Conservation (phyloP, 2,113 vertebrate species). For the Microcebus griseorufus region DNA sequence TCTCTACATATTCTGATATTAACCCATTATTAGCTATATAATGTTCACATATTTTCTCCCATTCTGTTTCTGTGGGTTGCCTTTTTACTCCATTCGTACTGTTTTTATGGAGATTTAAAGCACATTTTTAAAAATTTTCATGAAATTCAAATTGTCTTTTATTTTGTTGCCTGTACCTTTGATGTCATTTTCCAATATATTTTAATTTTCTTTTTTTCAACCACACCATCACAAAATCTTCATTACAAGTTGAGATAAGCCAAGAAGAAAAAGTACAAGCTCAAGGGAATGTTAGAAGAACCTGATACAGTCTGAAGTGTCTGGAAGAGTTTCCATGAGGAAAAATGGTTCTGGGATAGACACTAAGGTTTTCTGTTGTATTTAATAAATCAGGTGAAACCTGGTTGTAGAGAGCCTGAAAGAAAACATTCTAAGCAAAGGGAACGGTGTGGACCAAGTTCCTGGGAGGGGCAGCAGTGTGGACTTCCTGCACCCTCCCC, state of each 20-base stretch:
- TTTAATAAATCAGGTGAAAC: not conserved
- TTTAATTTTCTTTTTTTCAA: not conserved
- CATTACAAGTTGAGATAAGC: not conserved
- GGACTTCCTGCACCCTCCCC: not conserved
- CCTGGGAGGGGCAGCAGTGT: too few species aligned
- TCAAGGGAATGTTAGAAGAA: not conserved
- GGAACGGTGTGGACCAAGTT: not conserved
- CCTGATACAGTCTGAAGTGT: not conserved
- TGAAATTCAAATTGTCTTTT: not conserved
- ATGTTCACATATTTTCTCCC: not conserved
- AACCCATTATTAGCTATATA: not conserved
- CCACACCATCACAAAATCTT: not conserved
- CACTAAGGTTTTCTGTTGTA: not conserved
- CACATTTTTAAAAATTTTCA: not conserved
- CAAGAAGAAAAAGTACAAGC: not conserved
- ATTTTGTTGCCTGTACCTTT: not conserved
- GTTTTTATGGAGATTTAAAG: not conserved
- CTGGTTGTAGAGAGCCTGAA: too few species aligned
- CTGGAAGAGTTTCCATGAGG: not conserved
- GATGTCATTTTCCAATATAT: not conserved
- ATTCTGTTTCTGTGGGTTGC: not conserved
- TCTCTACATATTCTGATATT: not conserved
- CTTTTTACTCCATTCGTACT: not conserved
- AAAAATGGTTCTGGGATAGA: not conserved
- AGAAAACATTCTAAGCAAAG: not conserved